Evolutionary conservation across 1,140 invertebrate species (phyloP), one percentile per base, ranked within the genome.

Genomic region (Meloidogyne exigua): DNA sequence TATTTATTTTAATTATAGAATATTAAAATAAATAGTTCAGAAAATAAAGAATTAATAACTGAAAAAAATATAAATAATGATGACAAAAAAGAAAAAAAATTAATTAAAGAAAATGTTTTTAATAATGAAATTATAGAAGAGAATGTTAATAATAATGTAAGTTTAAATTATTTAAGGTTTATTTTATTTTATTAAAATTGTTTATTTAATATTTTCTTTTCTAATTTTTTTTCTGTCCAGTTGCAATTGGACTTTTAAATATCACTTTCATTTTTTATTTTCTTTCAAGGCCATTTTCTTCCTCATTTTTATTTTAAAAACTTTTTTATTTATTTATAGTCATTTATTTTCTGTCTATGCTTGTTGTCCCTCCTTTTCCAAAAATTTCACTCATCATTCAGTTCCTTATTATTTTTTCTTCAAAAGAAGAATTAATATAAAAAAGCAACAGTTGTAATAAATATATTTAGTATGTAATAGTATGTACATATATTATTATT

Each of bases 321-420:
- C 36, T 39, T 39, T 39, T 39, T 39, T 39, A 7, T 39, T 39
- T 9, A 9, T 39, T 39, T n/a, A n/a, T n/a, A n/a, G n/a, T n/a
- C n/a, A 39, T 4, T 39, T 10, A 39, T 39, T 57, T n/a, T 18
- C 21, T 57, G 7, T 5, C 21, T n/a, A n/a, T 57, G 18, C 49
- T n/a, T 57, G 5, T 57, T n/a, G n/a, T n/a, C 18, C 49, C 1
- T 57, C 7, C 18, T 57, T 57, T 57, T 57, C 49, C 18, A 57
- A 57, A 57, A 57, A 57, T n/a, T 57, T 57, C 49, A 57, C 49
- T 57, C 49, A 57, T 57, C 49, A 57, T 57, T 57, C 49, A 57
- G 49, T 57, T 57, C 49, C 49, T 57, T 57, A 57, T 57, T 57
- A n/a, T 57, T 57, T n/a, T 57, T 18, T 49, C 4, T 32, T n/a